Evolutionary conservation across 1,140 invertebrate species (phyloP).

Genomic region (Aphaenogaster floridana): DNA sequence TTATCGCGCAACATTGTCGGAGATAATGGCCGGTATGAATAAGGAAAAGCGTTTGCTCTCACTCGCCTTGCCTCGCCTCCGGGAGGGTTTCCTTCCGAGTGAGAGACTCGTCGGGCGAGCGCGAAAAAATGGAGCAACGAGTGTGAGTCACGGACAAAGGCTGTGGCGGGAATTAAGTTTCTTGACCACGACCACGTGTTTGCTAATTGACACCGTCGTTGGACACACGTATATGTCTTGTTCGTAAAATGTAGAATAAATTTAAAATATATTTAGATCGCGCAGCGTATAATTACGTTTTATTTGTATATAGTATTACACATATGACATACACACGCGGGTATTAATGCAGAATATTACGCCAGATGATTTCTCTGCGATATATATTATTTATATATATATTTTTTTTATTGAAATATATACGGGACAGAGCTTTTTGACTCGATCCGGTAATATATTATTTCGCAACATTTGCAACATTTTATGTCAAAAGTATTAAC

Average conservation of each 20-base stretch:
- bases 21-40: slow-evolving; percentile 58
- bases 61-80: not conserved
- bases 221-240: not conserved
- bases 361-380: slow-evolving; percentile 31
- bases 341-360: slow-evolving; percentile 54
- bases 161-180: slow-evolving; percentile 36
- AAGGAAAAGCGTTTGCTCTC: slow-evolving; percentile 57
- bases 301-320: slow-evolving; percentile 40
- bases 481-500: slow-evolving; percentile 53
- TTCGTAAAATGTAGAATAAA: slow-evolving; percentile 9
- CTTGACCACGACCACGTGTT: slow-evolving; percentile 3
- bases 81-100: slow-evolving; percentile 47
- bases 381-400: slow-evolving; percentile 52
- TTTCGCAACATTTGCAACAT: slow-evolving; percentile 40
- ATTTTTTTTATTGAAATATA: slow-evolving; percentile 34
- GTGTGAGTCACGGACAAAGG: slow-evolving; percentile 12
- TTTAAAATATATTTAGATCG: slow-evolving; percentile 38
- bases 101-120: not conserved
- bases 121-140: slow-evolving; percentile 38
- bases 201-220: slow-evolving; percentile 31
- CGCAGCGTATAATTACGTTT: not conserved
- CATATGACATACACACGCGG: not conserved
- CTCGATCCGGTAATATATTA: slow-evolving; percentile 57
- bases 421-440: slow-evolving; percentile 27
- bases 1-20: slow-evolving; percentile 52